Percentiles rank a stretch among this genome's conserved stretches.
Conservation (phyloP, 2,113 vertebrate species). For the Cyphomyrus plagiostoma region DNA sequence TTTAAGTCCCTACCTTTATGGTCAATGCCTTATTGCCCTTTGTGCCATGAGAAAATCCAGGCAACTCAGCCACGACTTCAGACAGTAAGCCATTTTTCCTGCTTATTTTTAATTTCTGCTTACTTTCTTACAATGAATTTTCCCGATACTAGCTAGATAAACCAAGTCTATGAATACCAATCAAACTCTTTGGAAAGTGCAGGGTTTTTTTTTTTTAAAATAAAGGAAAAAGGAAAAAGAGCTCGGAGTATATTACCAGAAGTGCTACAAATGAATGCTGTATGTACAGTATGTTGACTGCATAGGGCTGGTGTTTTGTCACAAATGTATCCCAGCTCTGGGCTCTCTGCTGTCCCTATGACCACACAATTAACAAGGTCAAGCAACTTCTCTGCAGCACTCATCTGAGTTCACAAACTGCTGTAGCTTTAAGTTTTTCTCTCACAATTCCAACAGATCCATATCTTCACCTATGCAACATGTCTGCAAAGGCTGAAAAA, state of each 20-base stretch:
- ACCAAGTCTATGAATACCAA: too few relatives aligned
- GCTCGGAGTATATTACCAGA: background rate
- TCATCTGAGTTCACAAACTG: background rate
- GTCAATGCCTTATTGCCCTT: background rate
- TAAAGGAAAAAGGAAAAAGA: too few relatives aligned
- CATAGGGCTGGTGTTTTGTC: background rate
- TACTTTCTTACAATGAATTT: too few relatives aligned
- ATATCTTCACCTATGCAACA: background rate
- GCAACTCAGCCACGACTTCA: background rate
- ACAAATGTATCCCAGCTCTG: background rate
- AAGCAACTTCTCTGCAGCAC: background rate
- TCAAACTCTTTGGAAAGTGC: too few relatives aligned
- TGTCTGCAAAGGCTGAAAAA: background rate
- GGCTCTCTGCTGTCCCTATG: background rate
- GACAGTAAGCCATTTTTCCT: background rate
- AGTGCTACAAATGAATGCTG: background rate
- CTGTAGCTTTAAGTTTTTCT: background rate
- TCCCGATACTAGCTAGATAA: too few relatives aligned
- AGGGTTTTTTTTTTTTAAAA: too few relatives aligned
- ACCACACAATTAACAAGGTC: background rate
- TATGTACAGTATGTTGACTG: background rate
- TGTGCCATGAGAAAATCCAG: background rate
- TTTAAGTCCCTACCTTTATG: background rate
- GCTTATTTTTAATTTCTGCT: background rate
- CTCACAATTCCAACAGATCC: background rate